Evolutionary conservation across 2,888 invertebrate genomes (phyloP), one percentile per base, ranked within the genome.

Genomic region (Odiellus spinosus): DNA sequence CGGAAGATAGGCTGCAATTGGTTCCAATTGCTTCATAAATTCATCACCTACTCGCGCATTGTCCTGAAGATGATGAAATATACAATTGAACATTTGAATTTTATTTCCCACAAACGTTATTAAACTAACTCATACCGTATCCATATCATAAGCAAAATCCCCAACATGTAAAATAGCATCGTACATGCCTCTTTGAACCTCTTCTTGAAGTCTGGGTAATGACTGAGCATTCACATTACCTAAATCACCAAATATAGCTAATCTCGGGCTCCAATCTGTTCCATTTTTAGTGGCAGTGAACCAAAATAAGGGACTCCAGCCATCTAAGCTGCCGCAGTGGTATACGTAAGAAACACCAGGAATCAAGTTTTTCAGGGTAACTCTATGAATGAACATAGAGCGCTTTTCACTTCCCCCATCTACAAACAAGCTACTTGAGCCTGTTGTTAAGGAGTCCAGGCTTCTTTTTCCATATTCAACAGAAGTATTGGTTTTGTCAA

Each of bases 1-100:
- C 0, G 93, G 91, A 54, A 91, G 71, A 63, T 80, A 78, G 18
- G 84, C 85, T 18, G 93, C 90, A 34, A 93, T 73, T 1, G 84
- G 76, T 68, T 93, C 79, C 49, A 95, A 79, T 71, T 87, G 84
- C 3, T 80, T 73, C 90, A 95, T 88, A 67, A 90, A 95, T 63
- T 80, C 76, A 70, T 95, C 90, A 0, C 95, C 95, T 20, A 86
- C 78, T 48, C 69, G 66, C 1, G 80, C 90, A 61, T 88, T 72
- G 55, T 84, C 73, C 57, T 75, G 55, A 38, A 26, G 26, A 26
- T 8, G 26, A 26, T 26, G 26, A n/a, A n/a, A n/a, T n/a, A n/a
- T n/a, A n/a, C n/a, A n/a, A n/a, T n/a, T n/a, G 34, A 34, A 12
- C 12, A 12, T 34, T 26, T 26, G 26, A 26, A 4, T 26, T 8